Conservation (phyloP, 2,797 vertebrate genomes). For the Chrosomus eos region DNA sequence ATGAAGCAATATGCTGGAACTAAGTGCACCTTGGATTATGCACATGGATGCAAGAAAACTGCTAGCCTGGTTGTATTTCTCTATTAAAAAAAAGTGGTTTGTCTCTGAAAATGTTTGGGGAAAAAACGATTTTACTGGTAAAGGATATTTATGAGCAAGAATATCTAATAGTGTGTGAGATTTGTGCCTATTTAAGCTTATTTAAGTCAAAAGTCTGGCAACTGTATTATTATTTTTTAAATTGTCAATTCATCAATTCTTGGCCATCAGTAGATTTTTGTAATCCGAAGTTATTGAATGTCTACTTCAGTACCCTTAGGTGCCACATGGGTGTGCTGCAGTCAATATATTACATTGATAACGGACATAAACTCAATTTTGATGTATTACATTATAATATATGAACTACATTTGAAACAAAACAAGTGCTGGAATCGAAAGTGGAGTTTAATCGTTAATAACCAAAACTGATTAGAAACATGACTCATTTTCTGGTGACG, state of each 20-base stretch:
- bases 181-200: conserved; percentile 67
- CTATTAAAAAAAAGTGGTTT: conserved; percentile 20
- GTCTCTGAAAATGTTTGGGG: conserved; percentile 1
- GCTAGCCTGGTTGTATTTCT: conserved; percentile 52
- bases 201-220: conserved; percentile 53
- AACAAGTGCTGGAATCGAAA: not conserved
- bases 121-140: not conserved
- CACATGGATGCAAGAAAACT: conserved; percentile 58
- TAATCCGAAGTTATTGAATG: not conserved
- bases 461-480: not conserved
- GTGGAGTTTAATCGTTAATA: not conserved
- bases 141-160: conserved; percentile 53
- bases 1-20: conserved; percentile 79
- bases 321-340: conserved; percentile 67
- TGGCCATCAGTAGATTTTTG: not conserved
- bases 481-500: not conserved
- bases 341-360: conserved; percentile 41
- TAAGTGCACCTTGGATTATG: conserved; percentile 64
- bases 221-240: conserved; percentile 46
- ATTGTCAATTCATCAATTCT: conserved; percentile 2
- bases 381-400: conserved; percentile 18
- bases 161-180: conserved; percentile 56
- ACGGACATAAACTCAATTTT: conserved; percentile 23
- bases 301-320: conserved; percentile 51
- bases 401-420: conserved; percentile 11